Base-by-base conservation (phyloP, 1,140 invertebrate species). In the Lysiphlebus fabarum region DNA sequence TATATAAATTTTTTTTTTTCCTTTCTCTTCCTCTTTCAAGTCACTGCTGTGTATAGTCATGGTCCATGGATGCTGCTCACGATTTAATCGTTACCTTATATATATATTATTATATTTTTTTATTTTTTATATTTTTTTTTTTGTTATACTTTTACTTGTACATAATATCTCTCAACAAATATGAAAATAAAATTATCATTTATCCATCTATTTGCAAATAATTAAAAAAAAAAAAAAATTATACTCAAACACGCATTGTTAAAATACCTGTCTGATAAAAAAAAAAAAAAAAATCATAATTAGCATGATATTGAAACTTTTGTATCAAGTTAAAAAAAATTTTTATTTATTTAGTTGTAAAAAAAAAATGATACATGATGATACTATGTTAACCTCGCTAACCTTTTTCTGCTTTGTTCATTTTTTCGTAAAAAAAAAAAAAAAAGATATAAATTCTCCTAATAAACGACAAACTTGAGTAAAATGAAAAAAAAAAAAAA, bases 71-170 rank as follows among this genome's bases (percentile, higher is more conserved):
- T 40, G 9, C 9, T 6, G 34, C 49, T 51, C 49, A 10, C 49
- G 49, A 51, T 51, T 51, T 51, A 38, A 38, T 51, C 36, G 49
- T 51, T 51, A 51, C n/a, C 49, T 34, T 51, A 36, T 51, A 51
- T 36, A 34, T 36, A 38, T 51, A 4, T 34, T 49, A 10, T 33
- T 49, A 10, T 11, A 10, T 49, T 49, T 49, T 41, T 41, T 41
- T 11, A 41, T 41, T 41, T 41, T 41, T 7, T 6, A 11, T 42
- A 34, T 49, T 49, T 49, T 34, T 49, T 34, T 49, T 34, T 7
- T 14, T 26, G 8, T 12, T 26, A 8, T 48, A 8, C 12, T 26
- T 17, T 26, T 48, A 6, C 12, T 7, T 49, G 11, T 38, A 5
- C 37, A n/a, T 51, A 11, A 37, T 36, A 33, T 33, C 9, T 49